Base-by-base conservation (phyloP, 2,797 vertebrate species). In the Catamblyrhynchus diadema region DNA sequence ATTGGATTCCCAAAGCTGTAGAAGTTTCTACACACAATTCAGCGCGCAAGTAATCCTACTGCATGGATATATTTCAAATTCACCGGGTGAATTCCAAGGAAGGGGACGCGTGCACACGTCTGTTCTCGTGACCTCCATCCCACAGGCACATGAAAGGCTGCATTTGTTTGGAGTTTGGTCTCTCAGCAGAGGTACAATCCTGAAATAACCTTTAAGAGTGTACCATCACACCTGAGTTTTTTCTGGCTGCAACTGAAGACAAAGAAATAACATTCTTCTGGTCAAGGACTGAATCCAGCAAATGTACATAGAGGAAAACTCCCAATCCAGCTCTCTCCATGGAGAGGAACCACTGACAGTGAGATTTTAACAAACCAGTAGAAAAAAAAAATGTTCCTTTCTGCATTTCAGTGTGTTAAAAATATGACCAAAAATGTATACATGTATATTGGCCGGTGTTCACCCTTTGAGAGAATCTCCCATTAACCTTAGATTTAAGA, bases 101-200 rank as follows among this genome's bases (percentile, higher is more conserved):
- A 64, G 17, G 30, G 5, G 16, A 3, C 10, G 7, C 10, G 21
- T 77, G 24, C 30, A 24, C 14, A 4, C 0, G 0, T 23, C 2
- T n/a, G 25, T 60, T 78, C 42, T 81, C 0, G 0, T 64, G 51
- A 60, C 44, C n/a, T 54, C 35, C 35, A 3, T 42, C 17, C 22
- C 24, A 23, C 30, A 28, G 24, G n/a, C 41, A 23, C 7, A 1
- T 41, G 41, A 59, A 33, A 67, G 20, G 25, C 69, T 83, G 72
- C 21, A 77, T 12, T 39, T 8, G 1, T 57, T 45, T 53, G 57
- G 56, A 59, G 39, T 48, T 54, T 1, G 1, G 22, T 61, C 54
- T 75, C 54, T 65, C 60, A 59, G 41, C 25, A 82, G 66, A 79
- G 27, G 13, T 44, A n/a, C 15, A 28, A 5, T 74, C 35, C 75